Conservation (phyloP, 2,888 invertebrate genomes). For the Invenusta paracnida region DNA sequence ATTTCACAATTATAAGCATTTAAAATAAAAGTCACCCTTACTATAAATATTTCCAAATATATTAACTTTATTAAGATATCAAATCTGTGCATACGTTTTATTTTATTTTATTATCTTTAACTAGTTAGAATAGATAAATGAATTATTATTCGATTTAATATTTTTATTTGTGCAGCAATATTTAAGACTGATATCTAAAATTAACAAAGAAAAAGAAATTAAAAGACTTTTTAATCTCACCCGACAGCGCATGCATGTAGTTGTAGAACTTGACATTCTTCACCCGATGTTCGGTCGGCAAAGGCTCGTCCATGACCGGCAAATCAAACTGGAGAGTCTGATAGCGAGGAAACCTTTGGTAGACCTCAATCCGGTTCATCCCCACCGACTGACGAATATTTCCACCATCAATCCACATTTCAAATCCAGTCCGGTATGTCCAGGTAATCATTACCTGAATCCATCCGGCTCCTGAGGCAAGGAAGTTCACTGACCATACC, state of each 20-base stretch:
- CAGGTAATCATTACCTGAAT: not conserved
- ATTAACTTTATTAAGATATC: no score
- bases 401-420: not conserved
- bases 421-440: not conserved
- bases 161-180: no score
- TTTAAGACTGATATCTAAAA: no score
- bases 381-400: not conserved
- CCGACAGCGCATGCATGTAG: not conserved
- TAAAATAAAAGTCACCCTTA: no score
- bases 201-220: no score
- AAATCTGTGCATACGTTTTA: no score
- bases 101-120: no score
- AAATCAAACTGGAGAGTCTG: not conserved
- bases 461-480: not conserved
- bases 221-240: not conserved
- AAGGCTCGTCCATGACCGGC: not conserved
- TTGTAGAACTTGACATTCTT: not conserved
- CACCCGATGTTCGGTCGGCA: not conserved
- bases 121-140: no score
- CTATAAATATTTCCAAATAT: no score
- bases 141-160: no score
- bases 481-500: not conserved
- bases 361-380: not conserved
- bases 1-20: no score
- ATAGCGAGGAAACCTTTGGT: not conserved